Percentiles rank a stretch among this genome's conserved stretches.
Conservation (phyloP, 1,140 invertebrate species). For the Drosophila murphyi region DNA sequence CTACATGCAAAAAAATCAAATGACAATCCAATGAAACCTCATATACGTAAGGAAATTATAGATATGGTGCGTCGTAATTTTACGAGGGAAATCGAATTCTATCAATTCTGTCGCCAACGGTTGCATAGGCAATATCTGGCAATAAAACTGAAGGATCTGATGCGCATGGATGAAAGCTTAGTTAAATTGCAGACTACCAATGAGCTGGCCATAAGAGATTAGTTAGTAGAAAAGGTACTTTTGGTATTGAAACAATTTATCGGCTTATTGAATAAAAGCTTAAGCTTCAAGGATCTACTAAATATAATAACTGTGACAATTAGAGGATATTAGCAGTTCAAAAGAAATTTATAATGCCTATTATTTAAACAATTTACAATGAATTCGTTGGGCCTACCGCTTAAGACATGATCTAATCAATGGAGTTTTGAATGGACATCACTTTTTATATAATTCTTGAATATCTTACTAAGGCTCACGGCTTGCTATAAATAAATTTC, state of each 20-base stretch:
- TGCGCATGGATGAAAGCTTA: slow-evolving; percentile 57
- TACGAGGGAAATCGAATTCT: slow-evolving; percentile 95
- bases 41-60: slow-evolving; percentile 92
- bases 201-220: slow-evolving; percentile 50
- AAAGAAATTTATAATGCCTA: too few relatives aligned
- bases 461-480: background rate
- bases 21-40: slow-evolving; percentile 88
- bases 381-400: background rate
- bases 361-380: background rate
- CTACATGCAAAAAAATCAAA: slow-evolving; percentile 48
- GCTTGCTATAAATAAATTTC: background rate
- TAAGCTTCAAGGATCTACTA: background rate
- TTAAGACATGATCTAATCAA: background rate
- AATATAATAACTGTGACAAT: background rate
- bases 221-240: slow-evolving; percentile 20
- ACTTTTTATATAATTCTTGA: background rate
- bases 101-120: slow-evolving; percentile 94
- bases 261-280: background rate
- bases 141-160: slow-evolving; percentile 72
- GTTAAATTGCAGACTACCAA: slow-evolving; percentile 32
- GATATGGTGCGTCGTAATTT: slow-evolving; percentile 93
- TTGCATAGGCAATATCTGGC: slow-evolving; percentile 92
- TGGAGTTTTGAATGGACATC: background rate
- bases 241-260: background rate
- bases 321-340: background rate